phyloP scores from a whole-genome alignment of 1,140 invertebrate genomes.

The Cecropterus lyciades region DNA sequence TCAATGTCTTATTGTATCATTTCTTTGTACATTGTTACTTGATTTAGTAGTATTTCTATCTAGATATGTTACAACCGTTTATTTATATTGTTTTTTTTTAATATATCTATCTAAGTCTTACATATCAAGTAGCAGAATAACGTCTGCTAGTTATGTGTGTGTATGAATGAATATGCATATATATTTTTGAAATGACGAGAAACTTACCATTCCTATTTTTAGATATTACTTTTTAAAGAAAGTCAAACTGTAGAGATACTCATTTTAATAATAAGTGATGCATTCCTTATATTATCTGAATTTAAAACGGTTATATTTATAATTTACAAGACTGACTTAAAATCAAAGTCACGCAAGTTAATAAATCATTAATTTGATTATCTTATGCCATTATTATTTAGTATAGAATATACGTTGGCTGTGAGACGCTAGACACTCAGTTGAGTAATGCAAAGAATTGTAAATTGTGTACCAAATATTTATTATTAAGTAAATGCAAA shows the following conservation, averaged over 20 bases:
- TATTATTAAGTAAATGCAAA: slow-evolving; percentile 44
- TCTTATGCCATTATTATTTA: slow-evolving; percentile 33
- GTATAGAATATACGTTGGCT: slow-evolving; percentile 56
- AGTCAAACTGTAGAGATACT: slow-evolving; percentile 20
- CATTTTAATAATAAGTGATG: slow-evolving; percentile 16
- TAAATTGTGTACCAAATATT: slow-evolving; percentile 56
- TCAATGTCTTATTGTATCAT: too few relatives aligned
- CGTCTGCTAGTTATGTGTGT: neutral
- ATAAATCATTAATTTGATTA: slow-evolving; percentile 17
- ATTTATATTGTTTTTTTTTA: slow-evolving; percentile 4
- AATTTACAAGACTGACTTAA: slow-evolving; percentile 51
- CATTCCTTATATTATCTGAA: slow-evolving; percentile 17
- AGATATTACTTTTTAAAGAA: neutral
- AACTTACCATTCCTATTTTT: slow-evolving; percentile 12
- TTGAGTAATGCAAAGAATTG: slow-evolving; percentile 42
- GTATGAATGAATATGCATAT: neutral
- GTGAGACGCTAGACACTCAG: slow-evolving; percentile 58
- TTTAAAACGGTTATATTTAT: slow-evolving; percentile 39
- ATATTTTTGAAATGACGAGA: slow-evolving; percentile 8
- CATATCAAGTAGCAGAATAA: slow-evolving; percentile 18
- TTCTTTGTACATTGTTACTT: too few relatives aligned
- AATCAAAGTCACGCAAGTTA: slow-evolving; percentile 13
- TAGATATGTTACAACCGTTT: neutral
- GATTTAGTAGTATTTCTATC: too few relatives aligned
- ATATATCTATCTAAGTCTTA: slow-evolving; percentile 6